Evolutionary conservation across 2,113 vertebrate species (phyloP), one percentile per base, ranked within the genome.

Genomic region (Semicossyphus pulcher): DNA sequence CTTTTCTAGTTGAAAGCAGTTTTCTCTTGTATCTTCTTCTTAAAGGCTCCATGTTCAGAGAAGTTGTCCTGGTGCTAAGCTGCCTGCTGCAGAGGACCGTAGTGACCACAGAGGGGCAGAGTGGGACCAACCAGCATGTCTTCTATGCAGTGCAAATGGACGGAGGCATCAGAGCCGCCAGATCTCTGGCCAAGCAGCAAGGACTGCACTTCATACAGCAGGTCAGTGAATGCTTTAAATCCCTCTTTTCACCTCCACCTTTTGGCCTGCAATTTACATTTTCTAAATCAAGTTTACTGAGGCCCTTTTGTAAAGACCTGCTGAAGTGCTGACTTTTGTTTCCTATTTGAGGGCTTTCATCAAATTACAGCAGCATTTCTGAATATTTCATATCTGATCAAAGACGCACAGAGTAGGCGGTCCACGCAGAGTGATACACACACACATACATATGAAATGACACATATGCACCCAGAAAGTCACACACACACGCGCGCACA

Each of bases 371-470:
- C 93, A 91, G 91, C 83, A 36, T 95, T 95, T 95, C 93, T 94
- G 94, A 96, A 95, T 96, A 95, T 97, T 96, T 96, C 88, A 95
- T 94, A 95, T 96, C 93, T 95, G 94, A 95, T 97, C 93, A 95
- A 93, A 95, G 94, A 93, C 92, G 89, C 90, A 41, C 15, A 47
- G 25, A 76, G 39, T 42, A 47, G 42, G 47, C 45, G 0, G 9
- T 60, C 54, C 5, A 18, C 52, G 21, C 31, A 59, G 26, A 14
- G 20, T 56, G 32, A 48, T 64, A 63, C 32, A 36, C 49, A 54
- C 39, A 51, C 15, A 10, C 39, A 36, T 4, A 3, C 3, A 41
- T 21, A 47, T 39, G 4, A 45, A 52, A 39, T 58, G 18, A 61
- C 23, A 52, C 34, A 51, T 42, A 57, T 39, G 20, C 52, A 42